Conservation (phyloP, 2,113 vertebrate species). For the Merops nubicus region DNA sequence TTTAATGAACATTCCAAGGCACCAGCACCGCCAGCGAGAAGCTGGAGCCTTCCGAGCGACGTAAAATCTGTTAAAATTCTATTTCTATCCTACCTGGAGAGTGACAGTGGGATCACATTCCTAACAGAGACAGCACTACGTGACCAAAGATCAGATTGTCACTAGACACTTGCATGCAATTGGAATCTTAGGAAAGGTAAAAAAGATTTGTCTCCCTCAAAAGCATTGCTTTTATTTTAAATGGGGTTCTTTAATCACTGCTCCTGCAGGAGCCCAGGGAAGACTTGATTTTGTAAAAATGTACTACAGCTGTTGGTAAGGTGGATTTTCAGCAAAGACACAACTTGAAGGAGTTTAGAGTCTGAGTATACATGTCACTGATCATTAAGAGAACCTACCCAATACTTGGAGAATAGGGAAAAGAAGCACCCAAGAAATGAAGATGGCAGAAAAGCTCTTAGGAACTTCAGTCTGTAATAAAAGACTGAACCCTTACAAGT, state of each 20-base stretch:
- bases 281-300: not conserved
- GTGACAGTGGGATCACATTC: slow-evolving; percentile 25
- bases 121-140: not conserved
- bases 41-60: slow-evolving; percentile 20
- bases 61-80: not conserved
- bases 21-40: slow-evolving; percentile 19
- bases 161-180: not conserved
- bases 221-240: not conserved
- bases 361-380: not conserved
- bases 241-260: not conserved
- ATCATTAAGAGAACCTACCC: not conserved
- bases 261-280: not conserved
- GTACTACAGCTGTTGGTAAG: not conserved
- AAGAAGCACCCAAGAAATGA: not conserved
- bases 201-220: not conserved
- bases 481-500: not conserved
- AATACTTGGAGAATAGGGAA: not conserved
- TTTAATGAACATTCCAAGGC: slow-evolving; percentile 52
- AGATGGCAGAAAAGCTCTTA: not conserved
- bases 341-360: not conserved
- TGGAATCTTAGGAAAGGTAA: not conserved
- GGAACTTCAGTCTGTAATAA: not conserved
- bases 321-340: not conserved
- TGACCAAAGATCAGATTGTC: not conserved
- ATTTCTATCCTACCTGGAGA: slow-evolving; percentile 38